These are phyloP conservation scores for Salvelinus fontinalis DNA, from an alignment of 2,113 vertebrate genomes.

Conservation along the genomic window DNA sequence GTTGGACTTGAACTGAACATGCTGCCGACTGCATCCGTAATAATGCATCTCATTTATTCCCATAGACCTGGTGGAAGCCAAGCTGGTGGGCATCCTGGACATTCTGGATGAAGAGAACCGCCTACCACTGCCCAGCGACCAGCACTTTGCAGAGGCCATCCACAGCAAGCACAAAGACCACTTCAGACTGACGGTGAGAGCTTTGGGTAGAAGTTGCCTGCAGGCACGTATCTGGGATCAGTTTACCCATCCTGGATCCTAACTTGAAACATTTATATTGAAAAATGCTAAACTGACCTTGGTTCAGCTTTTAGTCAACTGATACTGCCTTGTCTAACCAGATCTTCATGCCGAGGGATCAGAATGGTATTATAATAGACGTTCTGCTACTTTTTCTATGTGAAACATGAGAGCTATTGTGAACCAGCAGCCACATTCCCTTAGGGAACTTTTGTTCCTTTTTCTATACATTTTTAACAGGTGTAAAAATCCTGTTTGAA, in stretches of 20 bases:
- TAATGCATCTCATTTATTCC: not conserved
- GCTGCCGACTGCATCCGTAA: constrained; percentile 13
- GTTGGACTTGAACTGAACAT: constrained; percentile 27
- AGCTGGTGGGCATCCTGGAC: constrained; percentile 90
- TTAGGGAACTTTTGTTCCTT: constrained; percentile 38
- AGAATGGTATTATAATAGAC: too few species aligned
- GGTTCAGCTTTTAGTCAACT: too few species aligned
- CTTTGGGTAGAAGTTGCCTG: too few species aligned
- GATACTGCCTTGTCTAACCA: too few species aligned
- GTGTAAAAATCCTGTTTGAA: constrained; percentile 58
- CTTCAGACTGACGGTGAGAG: constrained; percentile 88
- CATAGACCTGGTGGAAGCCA: constrained; percentile 93
- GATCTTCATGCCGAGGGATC: too few species aligned
- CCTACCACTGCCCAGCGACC: constrained; percentile 95
- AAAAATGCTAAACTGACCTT: too few species aligned
- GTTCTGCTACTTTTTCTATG: not conserved
- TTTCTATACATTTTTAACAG: constrained; percentile 27
- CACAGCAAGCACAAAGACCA: constrained; percentile 97
- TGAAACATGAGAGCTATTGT: not conserved
- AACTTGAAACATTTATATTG: too few species aligned
- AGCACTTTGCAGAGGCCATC: constrained; percentile 88
- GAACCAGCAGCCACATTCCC: not conserved
- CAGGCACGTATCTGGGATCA: too few species aligned
- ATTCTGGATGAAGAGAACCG: constrained; percentile 98
- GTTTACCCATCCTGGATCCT: too few species aligned